Conservation (phyloP, 2,888 invertebrate genomes). For the Eumacrocentrus americanus region DNA sequence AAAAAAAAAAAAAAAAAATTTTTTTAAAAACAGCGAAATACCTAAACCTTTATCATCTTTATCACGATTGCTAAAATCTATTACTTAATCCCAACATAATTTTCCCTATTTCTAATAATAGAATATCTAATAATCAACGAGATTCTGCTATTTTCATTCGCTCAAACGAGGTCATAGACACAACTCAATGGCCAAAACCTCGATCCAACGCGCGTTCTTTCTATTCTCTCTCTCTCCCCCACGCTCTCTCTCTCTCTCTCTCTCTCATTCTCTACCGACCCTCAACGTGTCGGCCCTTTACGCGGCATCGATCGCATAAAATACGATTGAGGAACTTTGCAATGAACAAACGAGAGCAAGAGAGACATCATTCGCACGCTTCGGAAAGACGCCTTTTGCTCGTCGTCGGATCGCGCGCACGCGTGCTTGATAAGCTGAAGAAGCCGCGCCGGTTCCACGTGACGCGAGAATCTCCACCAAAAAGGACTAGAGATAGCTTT, state of each 20-base stretch:
- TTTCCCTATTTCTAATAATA: too few species aligned
- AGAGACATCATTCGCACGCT: constrained; percentile 20
- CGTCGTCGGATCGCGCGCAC: constrained; percentile 8
- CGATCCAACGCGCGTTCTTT: constrained; percentile 11
- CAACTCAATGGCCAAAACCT: neutral
- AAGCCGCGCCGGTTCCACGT: constrained; percentile 42
- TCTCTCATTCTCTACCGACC: neutral
- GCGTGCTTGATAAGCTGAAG: constrained; percentile 25
- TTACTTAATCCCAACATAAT: too few species aligned
- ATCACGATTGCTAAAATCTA: too few species aligned
- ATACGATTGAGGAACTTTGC: constrained; percentile 37
- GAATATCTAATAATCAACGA: too few species aligned
- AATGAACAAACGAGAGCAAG: neutral
- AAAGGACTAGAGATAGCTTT: constrained; percentile 1
- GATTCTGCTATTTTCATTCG: neutral
- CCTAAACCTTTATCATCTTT: too few species aligned
- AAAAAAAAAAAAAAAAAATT: neutral
- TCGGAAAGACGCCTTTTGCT: constrained; percentile 26
- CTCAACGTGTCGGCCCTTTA: constrained; percentile 21
- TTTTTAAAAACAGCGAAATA: neutral
- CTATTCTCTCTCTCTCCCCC: too few species aligned
- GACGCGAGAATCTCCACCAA: constrained; percentile 21
- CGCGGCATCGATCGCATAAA: constrained; percentile 38
- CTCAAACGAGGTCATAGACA: constrained; percentile 6
- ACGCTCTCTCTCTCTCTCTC: neutral